Evolutionary conservation across 2,113 vertebrate species (phyloP).

Genomic region (Chloebia gouldiae): DNA sequence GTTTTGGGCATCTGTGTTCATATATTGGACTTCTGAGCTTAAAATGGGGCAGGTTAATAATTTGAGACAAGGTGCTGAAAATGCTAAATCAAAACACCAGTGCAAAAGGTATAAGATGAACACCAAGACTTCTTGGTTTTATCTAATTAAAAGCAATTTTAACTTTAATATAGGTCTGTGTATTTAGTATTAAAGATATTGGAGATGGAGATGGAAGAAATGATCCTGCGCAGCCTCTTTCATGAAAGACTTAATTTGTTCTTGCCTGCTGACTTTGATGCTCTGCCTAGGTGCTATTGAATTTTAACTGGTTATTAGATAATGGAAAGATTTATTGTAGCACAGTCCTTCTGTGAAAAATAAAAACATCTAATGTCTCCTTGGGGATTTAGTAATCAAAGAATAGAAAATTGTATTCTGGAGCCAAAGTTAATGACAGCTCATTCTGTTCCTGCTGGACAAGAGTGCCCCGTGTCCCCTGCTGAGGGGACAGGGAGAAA

Average conservation of each 20-base stretch:
- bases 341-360: constrained; percentile 10
- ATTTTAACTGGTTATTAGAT: constrained; percentile 58
- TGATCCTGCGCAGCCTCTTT: background rate
- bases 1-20: background rate
- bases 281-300: background rate
- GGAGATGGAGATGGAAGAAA: background rate
- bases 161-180: constrained; percentile 9
- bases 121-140: background rate
- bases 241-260: constrained; percentile 29
- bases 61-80: constrained; percentile 1
- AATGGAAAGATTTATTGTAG: constrained; percentile 48
- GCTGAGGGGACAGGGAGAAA: background rate
- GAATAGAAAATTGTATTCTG: constrained; percentile 34
- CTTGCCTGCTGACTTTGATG: constrained; percentile 12
- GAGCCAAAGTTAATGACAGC: constrained; percentile 29
- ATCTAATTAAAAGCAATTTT: constrained; percentile 17
- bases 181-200: constrained; percentile 18
- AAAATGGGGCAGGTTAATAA: constrained; percentile 7
- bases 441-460: background rate
- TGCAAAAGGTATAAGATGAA: background rate
- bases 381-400: constrained; percentile 37
- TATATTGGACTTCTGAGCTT: background rate
- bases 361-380: constrained; percentile 24
- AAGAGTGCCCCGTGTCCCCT: background rate
- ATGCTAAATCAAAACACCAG: background rate